A percentile compares a stretch with the other conserved stretches of the same genome.
phyloP scores from a whole-genome alignment of 2,888 invertebrate species.

The Diarsia dahlii region DNA sequence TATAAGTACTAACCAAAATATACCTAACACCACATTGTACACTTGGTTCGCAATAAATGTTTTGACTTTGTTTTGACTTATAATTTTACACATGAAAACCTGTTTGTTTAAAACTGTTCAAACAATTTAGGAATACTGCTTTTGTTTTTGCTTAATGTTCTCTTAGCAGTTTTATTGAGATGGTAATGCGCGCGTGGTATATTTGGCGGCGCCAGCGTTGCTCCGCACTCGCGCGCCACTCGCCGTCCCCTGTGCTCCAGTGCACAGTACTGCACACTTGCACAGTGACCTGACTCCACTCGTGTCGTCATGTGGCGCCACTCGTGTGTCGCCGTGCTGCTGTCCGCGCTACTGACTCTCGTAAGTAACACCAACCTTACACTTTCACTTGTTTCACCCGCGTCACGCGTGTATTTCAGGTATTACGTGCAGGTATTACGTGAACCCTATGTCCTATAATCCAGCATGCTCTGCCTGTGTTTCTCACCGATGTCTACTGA shows the following conservation, averaged over 20 bases:
- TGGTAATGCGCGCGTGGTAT: constrained; percentile 31
- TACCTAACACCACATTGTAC: too few species aligned
- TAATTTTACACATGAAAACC: neutral
- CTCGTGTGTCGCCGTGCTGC: constrained; percentile 13
- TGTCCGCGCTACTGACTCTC: constrained; percentile 4
- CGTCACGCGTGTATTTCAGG: neutral
- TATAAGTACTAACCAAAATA: too few species aligned
- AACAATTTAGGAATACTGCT: neutral
- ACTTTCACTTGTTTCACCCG: neutral
- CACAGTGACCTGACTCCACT: neutral
- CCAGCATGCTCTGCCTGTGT: neutral
- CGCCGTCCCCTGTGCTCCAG: neutral
- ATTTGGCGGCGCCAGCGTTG: neutral
- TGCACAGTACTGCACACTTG: neutral
- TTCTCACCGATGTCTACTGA: neutral
- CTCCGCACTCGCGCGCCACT: neutral
- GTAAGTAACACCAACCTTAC: neutral
- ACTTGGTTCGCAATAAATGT: too few species aligned
- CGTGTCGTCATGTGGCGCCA: constrained; percentile 24
- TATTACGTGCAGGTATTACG: neutral
- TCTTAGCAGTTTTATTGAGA: constrained; percentile 17
- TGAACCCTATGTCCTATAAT: neutral
- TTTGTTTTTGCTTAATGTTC: constrained; percentile 4
- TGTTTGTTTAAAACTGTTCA: neutral
- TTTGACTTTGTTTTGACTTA: too few species aligned